These are phyloP conservation scores for Xenus cinereus DNA, from an alignment of 2,113 vertebrate species.

Conservation along the genomic window DNA sequence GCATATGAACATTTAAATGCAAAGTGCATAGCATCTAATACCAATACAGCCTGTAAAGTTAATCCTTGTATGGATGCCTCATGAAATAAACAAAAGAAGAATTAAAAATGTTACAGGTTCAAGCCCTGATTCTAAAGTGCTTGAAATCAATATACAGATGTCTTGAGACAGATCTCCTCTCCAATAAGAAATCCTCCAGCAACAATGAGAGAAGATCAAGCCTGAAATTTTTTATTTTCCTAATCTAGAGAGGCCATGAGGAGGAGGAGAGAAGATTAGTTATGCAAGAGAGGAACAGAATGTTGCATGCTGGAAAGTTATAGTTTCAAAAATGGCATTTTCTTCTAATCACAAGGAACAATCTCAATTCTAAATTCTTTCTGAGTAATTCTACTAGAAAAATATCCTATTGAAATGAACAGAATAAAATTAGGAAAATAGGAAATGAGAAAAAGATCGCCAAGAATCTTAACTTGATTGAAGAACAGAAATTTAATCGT, in stretches of 20 bases:
- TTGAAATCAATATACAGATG: not conserved
- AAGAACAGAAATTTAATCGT: not conserved
- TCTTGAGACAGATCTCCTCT: not conserved
- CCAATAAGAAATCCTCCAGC: not conserved
- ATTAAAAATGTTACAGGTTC: not conserved
- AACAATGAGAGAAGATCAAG: not conserved
- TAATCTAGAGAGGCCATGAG: not conserved
- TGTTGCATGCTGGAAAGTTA: not conserved
- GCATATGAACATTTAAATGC: not conserved
- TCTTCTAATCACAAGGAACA: not conserved
- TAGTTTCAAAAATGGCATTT: not conserved
- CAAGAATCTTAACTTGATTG: not conserved
- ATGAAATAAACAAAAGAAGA: not conserved
- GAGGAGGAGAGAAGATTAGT: not conserved
- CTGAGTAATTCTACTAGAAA: not conserved
- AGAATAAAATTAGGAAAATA: not conserved
- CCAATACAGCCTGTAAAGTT: not conserved
- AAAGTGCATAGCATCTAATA: not conserved
- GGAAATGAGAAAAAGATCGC: not conserved
- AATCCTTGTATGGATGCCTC: not conserved
- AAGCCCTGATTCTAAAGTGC: not conserved
- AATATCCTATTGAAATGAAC: not conserved
- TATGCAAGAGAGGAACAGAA: not conserved
- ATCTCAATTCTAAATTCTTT: not conserved
- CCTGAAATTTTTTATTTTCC: not conserved